These are phyloP conservation scores for Tenualosa thibaudeaui DNA, from an alignment of 2,797 vertebrate genomes.

Conservation along the genomic window DNA sequence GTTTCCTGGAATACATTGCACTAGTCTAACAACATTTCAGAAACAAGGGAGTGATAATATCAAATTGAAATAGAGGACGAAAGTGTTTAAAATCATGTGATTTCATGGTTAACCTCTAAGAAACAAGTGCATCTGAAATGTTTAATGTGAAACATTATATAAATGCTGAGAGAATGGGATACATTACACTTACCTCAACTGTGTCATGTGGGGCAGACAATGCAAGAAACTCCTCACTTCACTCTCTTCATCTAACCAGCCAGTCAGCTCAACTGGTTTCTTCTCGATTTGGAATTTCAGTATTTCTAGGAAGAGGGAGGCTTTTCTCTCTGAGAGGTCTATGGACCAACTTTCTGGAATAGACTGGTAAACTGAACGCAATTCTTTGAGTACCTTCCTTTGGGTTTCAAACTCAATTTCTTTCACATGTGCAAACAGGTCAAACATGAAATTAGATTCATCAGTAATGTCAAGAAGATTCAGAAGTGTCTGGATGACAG, in stretches of 20 bases:
- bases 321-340: constrained; percentile 48
- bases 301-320: constrained; percentile 46
- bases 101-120: too few species aligned
- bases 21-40: too few species aligned
- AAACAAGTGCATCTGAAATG: too few species aligned
- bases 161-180: too few species aligned
- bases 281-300: constrained; percentile 42
- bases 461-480: constrained; percentile 12
- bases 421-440: constrained; percentile 27
- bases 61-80: too few species aligned
- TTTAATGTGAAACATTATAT: too few species aligned
- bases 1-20: too few species aligned
- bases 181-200: constrained; percentile 28
- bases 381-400: constrained; percentile 31
- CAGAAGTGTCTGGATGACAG: neutral
- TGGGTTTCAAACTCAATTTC: constrained; percentile 20
- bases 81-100: too few species aligned
- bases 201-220: constrained; percentile 18
- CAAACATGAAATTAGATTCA: constrained; percentile 31
- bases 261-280: constrained; percentile 3
- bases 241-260: constrained; percentile 24
- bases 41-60: too few species aligned
- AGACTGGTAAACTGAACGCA: constrained; percentile 40
- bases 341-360: constrained; percentile 37
- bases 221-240: constrained; percentile 11